Evolutionary conservation across 1,140 invertebrate species (phyloP).

Genomic region (Zaprionus camerounensis): DNA sequence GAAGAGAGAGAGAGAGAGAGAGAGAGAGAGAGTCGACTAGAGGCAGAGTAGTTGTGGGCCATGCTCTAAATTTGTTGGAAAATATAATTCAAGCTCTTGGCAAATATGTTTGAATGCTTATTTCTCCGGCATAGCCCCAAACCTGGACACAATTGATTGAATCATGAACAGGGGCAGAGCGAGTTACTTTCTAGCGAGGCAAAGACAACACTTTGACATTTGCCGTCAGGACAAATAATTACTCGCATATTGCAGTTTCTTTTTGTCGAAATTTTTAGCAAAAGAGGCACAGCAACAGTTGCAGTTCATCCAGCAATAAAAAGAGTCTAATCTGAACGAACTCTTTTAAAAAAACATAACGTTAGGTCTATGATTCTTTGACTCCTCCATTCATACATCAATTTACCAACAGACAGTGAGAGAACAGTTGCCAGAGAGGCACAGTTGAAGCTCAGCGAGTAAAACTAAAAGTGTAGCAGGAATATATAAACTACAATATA

Average conservation of each 20-base stretch:
- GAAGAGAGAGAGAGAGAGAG: neutral
- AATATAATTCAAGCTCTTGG: slow-evolving; percentile 61
- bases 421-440: too few relatives aligned
- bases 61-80: slow-evolving; percentile 68
- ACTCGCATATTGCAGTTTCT: neutral
- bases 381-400: too few relatives aligned
- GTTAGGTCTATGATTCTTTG: too few relatives aligned
- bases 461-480: too few relatives aligned
- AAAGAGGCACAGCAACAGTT: neutral
- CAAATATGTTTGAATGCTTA: slow-evolving; percentile 33
- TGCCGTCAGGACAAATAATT: neutral
- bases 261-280: neutral
- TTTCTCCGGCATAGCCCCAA: slow-evolving; percentile 8
- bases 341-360: too few relatives aligned
- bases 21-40: slow-evolving; percentile 3
- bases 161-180: neutral
- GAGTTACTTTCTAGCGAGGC: neutral
- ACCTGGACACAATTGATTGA: slow-evolving; percentile 1
- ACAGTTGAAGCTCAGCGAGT: too few relatives aligned
- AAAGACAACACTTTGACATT: neutral
- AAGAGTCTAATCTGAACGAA: too few relatives aligned
- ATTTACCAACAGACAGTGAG: too few relatives aligned
- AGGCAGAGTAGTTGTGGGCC: neutral
- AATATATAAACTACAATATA: too few relatives aligned
- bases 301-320: too few relatives aligned